phyloP scores from a whole-genome alignment of 2,888 invertebrate genomes.

The Drosophila nigritarsus region DNA sequence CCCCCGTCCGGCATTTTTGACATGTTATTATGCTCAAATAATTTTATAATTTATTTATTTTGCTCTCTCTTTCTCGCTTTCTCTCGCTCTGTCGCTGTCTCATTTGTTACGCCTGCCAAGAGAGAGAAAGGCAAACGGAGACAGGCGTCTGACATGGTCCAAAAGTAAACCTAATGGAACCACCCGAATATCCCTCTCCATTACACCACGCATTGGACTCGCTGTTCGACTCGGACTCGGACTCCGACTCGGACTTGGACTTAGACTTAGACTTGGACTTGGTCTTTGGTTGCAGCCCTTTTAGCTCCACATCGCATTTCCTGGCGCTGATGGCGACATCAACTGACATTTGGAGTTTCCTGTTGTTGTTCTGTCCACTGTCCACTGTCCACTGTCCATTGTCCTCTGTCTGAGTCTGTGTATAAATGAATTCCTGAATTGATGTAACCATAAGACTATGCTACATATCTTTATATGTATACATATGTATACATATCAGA shows the following conservation, averaged over 20 bases:
- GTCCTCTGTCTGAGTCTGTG: not conserved
- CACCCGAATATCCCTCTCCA: slow-evolving; percentile 22
- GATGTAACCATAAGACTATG: slow-evolving; percentile 1
- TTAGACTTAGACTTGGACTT: not conserved
- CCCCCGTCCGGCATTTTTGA: slow-evolving; percentile 65
- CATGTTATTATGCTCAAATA: slow-evolving; percentile 85
- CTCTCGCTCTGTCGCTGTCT: slow-evolving; percentile 1
- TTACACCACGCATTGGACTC: slow-evolving; percentile 11
- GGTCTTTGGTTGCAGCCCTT: slow-evolving; percentile 38
- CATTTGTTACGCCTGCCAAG: slow-evolving; percentile 70
- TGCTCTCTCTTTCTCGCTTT: slow-evolving; percentile 25
- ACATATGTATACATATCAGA: not conserved
- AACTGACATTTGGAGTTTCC: slow-evolving; percentile 69
- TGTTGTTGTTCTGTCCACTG: slow-evolving; percentile 40
- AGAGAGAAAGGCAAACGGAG: slow-evolving; percentile 4
- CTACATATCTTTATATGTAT: not conserved
- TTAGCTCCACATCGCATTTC: slow-evolving; percentile 39
- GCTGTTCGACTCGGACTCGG: not conserved
- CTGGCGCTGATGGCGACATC: slow-evolving; percentile 63
- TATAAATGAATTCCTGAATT: slow-evolving; percentile 27
- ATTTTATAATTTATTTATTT: slow-evolving; percentile 85
- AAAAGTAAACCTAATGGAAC: slow-evolving; percentile 1
- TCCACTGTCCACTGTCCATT: not conserved
- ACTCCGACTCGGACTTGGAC: not conserved
- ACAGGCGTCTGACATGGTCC: slow-evolving; percentile 42